Conservation (phyloP, 1,140 invertebrate genomes). For the Drosophila kohkoa region DNA sequence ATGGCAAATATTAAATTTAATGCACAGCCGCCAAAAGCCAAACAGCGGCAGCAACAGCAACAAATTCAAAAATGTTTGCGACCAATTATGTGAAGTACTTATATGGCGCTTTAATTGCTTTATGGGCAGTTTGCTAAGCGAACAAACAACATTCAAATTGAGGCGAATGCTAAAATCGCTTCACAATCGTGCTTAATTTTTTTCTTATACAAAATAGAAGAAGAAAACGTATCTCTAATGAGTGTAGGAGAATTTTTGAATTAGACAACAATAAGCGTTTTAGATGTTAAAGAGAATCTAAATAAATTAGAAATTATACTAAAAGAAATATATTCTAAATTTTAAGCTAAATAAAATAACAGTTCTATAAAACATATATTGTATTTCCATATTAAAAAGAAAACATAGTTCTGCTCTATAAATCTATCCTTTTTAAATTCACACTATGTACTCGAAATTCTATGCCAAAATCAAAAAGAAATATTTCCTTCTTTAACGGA, state of each 20-base stretch:
- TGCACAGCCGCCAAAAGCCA: constrained; percentile 24
- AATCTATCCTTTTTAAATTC: no score
- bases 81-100: constrained; percentile 76
- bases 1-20: constrained; percentile 77
- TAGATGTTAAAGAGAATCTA: no score
- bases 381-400: no score
- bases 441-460: not conserved
- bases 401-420: no score
- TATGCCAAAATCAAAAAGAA: not conserved
- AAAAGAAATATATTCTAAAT: no score
- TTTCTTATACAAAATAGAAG: not conserved
- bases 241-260: not conserved
- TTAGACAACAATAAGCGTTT: no score
- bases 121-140: constrained; percentile 42
- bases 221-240: not conserved
- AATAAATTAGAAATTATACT: no score
- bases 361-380: no score
- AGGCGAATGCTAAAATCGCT: constrained; percentile 16
- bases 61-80: constrained; percentile 53
- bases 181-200: constrained; percentile 12
- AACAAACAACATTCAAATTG: constrained; percentile 56
- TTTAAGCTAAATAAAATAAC: no score
- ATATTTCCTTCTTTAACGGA: no score
- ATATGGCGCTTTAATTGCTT: constrained; percentile 75
- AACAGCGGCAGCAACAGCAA: constrained; percentile 23